Evolutionary conservation across 2,888 invertebrate species (phyloP), one percentile per base, ranked within the genome.

Genomic region (Clistopyga incitator): DNA sequence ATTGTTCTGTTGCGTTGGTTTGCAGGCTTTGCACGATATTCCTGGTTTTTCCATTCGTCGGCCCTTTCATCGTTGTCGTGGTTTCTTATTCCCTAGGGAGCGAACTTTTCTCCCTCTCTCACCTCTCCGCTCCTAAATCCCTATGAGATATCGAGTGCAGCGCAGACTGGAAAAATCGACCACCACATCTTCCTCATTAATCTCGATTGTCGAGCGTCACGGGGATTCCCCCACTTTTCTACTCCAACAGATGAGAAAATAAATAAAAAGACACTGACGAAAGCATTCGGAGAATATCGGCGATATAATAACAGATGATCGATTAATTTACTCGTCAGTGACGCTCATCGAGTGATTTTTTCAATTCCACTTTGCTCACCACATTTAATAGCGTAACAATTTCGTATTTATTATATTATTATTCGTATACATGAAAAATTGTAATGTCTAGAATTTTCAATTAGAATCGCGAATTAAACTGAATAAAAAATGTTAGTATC

Each of bases 181-280:
- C 11, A 64, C 20, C 38, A 42, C 38, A 20, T 38, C 38, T 64
- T 38, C 25, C 20, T 38, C 38, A 42, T 64, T 64, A 64, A 64
- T 64, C 64, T 64, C 34, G 64, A 64, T 64, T 64, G 64, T 11
- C 38, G 64, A 38, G 42, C 61, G 34, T 42, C 64, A 38, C 42
- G 38, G 38, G 20, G 34, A 18, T 8, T 38, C 34, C 18, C 61
- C 20, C 8, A 50, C 18, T 50, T 38, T n/a, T 29, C 13, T 29
- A n/a, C 38, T 38, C 11, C 8, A 34, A 38, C 38, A 18, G 42
- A 20, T 10, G 4, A 64, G 11, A 64, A 64, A 18, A 20, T 20
- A 38, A 20, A 10, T 29, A 56, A 34, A 18, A 18, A 50, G 50
- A 50, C 61, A 34, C 34, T 6, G 18, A 18, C 34, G 10, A 20